Conservation (phyloP, 2,113 vertebrate genomes). For the Grammomys surdaster region DNA sequence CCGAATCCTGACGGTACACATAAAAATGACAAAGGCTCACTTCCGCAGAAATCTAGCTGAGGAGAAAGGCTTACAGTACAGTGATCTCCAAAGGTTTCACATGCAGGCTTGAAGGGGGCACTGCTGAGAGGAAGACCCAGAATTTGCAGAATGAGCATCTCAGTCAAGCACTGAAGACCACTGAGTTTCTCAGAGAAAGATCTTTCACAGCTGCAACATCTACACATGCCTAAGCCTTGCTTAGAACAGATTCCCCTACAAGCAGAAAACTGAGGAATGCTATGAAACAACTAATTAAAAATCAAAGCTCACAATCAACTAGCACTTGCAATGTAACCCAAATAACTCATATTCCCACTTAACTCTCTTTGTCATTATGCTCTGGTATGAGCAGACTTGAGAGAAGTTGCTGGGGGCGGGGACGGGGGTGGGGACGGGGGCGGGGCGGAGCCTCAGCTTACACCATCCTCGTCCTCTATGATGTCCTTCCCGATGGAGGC, state of each 20-base stretch:
- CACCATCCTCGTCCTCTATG: conserved; percentile 98
- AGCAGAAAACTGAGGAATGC: neutral
- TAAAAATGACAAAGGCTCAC: neutral
- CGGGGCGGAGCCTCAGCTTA: conserved; percentile 83
- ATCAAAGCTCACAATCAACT: neutral
- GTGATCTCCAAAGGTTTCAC: neutral
- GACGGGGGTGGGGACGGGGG: neutral
- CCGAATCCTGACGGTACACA: neutral
- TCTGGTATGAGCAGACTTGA: neutral
- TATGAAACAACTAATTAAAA: neutral
- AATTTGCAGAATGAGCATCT: neutral
- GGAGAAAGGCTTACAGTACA: neutral
- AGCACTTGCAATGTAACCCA: neutral
- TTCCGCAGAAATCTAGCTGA: neutral
- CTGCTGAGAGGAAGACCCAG: neutral
- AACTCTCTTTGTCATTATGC: neutral
- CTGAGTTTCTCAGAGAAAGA: neutral
- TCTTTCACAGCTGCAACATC: neutral
- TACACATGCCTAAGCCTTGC: neutral
- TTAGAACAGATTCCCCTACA: neutral
- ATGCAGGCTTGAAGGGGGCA: neutral
- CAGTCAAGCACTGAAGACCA: neutral
- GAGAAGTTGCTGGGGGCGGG: neutral
- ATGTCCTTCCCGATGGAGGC: conserved; percentile 98
- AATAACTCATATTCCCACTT: neutral